Evolutionary conservation across 2,113 vertebrate genomes (phyloP), one percentile per base, ranked within the genome.

Genomic region (Halichoerus grypus): DNA sequence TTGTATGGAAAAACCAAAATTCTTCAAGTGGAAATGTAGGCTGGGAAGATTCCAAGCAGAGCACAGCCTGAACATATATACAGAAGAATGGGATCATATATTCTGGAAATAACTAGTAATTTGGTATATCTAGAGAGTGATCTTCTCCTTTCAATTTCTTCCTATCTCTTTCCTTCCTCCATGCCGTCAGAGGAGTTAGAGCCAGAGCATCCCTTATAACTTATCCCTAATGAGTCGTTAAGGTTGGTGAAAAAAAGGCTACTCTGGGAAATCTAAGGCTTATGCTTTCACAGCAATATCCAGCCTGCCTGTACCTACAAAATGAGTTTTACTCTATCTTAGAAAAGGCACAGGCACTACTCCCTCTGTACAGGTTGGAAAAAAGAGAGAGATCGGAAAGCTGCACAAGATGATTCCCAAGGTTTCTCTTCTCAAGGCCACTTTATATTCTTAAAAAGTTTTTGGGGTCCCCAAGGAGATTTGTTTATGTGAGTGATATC

Each of bases 31-130:
- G 26, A 46, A 39, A 15, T 4, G 26, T 28, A 51, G 22, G 21
- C 24, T 42, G 15, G 36, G 33, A 36, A 49, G n/a, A 33, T 5
- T n/a, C 19, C 22, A 36, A 14, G 18, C 31, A 57, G 26, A 33
- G 39, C 1, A 26, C 3, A 0, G 0, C 46, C 11, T 3, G 74
- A 26, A 65, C 4, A 0, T 28, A 31, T 3, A 3, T 14, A 15
- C 10, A 51, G 13, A 26, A n/a, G 18, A 65, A 80, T 2, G 14
- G 46, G 26, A 46, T 1, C 26, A 1, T 21, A 12, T 21, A 11
- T 31, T 82, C 51, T n/a, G 24, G n/a, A 6, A 31, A 26, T 31
- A 18, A 26, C 3, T 14, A 7, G 21, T 4, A 14, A 46, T 7
- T 42, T 28, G 2, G 46, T 21, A 4, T 31, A 36, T 12, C 13